These are phyloP conservation scores for Malurus elegans DNA, from an alignment of 2,113 vertebrate genomes.

Conservation along the genomic window DNA sequence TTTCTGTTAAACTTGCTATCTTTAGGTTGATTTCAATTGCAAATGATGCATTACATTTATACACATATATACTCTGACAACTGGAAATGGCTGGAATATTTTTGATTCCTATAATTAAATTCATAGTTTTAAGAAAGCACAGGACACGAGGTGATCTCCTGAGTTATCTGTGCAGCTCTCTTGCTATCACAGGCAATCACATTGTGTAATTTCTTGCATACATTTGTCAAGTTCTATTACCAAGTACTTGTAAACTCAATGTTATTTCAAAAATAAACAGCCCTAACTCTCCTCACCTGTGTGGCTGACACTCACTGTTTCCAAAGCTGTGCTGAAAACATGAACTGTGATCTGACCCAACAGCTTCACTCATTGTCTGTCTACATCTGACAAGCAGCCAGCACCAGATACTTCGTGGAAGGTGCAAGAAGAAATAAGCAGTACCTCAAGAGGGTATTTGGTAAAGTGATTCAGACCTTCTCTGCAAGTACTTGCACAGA, in stretches of 20 bases:
- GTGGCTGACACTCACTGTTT: not conserved
- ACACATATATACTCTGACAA: not conserved
- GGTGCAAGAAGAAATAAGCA: not conserved
- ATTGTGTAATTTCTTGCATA: not conserved
- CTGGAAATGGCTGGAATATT: not conserved
- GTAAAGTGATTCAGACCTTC: not conserved
- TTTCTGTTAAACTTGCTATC: not conserved
- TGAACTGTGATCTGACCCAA: not conserved
- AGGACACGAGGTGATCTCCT: not conserved
- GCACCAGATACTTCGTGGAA: not conserved
- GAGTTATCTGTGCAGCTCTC: not conserved
- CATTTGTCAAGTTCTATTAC: not conserved
- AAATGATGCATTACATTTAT: not conserved
- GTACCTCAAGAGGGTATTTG: not conserved
- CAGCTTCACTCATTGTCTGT: not conserved
- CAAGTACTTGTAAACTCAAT: not conserved
- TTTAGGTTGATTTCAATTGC: not conserved
- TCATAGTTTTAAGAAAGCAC: not conserved
- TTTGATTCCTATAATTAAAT: not conserved
- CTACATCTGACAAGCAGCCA: not conserved
- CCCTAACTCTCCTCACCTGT: not conserved
- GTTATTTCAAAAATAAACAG: not conserved
- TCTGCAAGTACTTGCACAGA: not conserved
- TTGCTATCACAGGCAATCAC: not conserved
- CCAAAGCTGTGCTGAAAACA: not conserved